Base-by-base conservation (phyloP, 2,888 invertebrate genomes). In the Drosophila phalerata region DNA sequence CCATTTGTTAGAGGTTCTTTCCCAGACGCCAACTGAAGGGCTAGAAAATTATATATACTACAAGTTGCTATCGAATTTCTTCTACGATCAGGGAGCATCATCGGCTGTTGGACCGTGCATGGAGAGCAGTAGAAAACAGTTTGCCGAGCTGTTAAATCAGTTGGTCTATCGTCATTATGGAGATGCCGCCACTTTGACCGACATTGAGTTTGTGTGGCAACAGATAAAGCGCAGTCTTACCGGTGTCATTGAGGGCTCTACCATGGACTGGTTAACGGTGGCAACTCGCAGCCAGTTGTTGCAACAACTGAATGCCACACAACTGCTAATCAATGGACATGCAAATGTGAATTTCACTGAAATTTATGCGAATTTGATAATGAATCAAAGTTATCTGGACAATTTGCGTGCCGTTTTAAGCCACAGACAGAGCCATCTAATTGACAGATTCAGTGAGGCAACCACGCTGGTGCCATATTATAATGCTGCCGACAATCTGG, bases 21-120 rank as follows among this genome's bases (percentile, higher is more conserved):
- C 45, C 0, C 22, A 48, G 0, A 83, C 83, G 0, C 56, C 83
- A 0, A 11, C 73, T 0, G 66, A 70, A 8, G 70, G 76, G 11
- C 51, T 90, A 32, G 92, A 91, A 25, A 91, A 92, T 66, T 91
- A 92, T 57, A 85, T 92, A 3, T 86, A 85, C 55, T 79, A 89
- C 22, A 78, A 91, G 51, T 63, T 92, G 22, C 55, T 91, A 17
- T 58, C 79, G 34, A 70, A 52, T 38, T 91, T 92, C 61, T 81
- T 85, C 52, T 81, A 81, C 25, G 81, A 88, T 6, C 64, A 28
- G 30, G 13, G 10, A 0, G 48, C 83, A 1, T 45, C 45, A 1
- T 43, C 69, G 2, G 51, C 62, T 0, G 72, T 87, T 2, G 69
- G 79, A 0, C 72, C 84, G 22, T 92, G 91, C 53, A 55, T 90